Base-by-base conservation (phyloP, 2,113 vertebrate species). In the Arenaria interpres region DNA sequence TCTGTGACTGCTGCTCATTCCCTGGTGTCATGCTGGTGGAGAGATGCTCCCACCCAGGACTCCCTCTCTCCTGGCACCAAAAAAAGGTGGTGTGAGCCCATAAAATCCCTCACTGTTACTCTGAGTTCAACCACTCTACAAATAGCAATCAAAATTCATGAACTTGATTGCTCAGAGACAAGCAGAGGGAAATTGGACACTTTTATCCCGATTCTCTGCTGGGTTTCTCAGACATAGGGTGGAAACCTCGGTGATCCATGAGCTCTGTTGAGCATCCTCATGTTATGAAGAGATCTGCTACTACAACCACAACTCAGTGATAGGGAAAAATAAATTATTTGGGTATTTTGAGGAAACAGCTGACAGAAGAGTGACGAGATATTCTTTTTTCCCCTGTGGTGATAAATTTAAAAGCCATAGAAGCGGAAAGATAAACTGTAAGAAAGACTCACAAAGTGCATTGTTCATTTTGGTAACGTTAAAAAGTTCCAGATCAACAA, bases 341-440 rank as follows among this genome's bases (percentile, higher is more conserved):
- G 21, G 15, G 41, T 46, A 80, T 68, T 85, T 69, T 85, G 77
- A 95, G 73, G 60, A 73, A 96, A 87, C 6, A 82, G 39, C 45
- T 85, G 69, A 82, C 67, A 89, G 48, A 89, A 90, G n/a, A 84
- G n/a, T 2, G 3, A 78, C 3, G 7, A 85, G 37, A 78, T 71
- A 71, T 23, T 67, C 10, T 66, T 69, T 48, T 66, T 10, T 1
- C 3, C 33, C 12, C n/a, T 37, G 5, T 43, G 27, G 53, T 37
- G 45, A 69, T 73, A 85, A 84, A 91, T 87, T 79, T 77, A 76
- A 81, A 89, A 84, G 79, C 20, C 50, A 86, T 89, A 83, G 72
- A 64, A 93, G 46, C 25, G 74, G 59, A 87, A 89, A 87, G 32
- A 73, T 66, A 84, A 86, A 84, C 37, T 43, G n/a, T 19, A 78